These are phyloP conservation scores for Philaethria dido DNA, from an alignment of 2,888 invertebrate genomes.

Conservation along the genomic window DNA sequence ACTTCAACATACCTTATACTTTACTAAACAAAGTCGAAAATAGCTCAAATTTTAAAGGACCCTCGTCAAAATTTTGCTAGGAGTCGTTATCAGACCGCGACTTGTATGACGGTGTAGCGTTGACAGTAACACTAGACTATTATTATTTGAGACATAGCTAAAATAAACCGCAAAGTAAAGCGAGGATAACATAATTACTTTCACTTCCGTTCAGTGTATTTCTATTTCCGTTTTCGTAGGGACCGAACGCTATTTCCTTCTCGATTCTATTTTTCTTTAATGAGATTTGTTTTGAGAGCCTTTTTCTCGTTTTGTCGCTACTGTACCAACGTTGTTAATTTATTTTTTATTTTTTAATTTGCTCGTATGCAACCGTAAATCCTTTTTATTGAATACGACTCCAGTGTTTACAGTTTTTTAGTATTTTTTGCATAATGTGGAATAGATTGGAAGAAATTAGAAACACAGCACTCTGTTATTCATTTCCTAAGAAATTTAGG, in stretches of 20 bases:
- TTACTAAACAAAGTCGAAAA: conserved; percentile 50
- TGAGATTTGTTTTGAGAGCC: conserved; percentile 70
- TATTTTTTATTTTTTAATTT: not conserved
- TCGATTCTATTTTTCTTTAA: conserved; percentile 77
- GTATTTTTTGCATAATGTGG: too few species aligned
- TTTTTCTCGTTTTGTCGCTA: conserved; percentile 52
- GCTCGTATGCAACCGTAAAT: not conserved
- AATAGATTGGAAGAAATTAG: not conserved
- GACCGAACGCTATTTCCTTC: conserved; percentile 72
- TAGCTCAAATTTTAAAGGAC: conserved; percentile 53
- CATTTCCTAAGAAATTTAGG: too few species aligned
- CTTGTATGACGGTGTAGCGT: conserved; percentile 68
- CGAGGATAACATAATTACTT: conserved; percentile 82
- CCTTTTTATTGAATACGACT: not conserved
- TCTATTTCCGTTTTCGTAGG: conserved; percentile 80
- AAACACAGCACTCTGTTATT: too few species aligned
- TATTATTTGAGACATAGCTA: conserved; percentile 73
- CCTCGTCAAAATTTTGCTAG: conserved; percentile 66
- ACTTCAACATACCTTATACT: conserved; percentile 53
- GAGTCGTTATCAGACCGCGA: conserved; percentile 72
- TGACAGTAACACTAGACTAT: conserved; percentile 74
- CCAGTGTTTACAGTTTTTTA: not conserved
- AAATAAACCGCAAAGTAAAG: conserved; percentile 77
- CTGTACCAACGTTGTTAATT: conserved; percentile 56
- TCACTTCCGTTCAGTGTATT: conserved; percentile 80